Base-by-base conservation (phyloP, 2,797 vertebrate species). In the Numenius phaeopus region DNA sequence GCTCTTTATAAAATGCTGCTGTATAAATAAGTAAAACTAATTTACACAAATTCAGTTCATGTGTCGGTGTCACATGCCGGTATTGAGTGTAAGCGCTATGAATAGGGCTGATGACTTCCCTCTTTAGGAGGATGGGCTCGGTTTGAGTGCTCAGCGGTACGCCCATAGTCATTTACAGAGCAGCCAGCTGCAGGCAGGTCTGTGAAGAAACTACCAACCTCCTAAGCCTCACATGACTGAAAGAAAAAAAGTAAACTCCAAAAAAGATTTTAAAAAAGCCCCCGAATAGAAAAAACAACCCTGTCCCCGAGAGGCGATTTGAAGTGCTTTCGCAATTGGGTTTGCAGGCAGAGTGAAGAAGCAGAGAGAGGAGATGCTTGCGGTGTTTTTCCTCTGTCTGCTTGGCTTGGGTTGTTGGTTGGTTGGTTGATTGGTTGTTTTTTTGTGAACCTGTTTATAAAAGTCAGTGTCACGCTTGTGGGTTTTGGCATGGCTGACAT, bases 51-150 rank as follows among this genome's bases (percentile, higher is more conserved):
- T 75, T 73, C 72, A 40, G 91, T 67, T 70, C 0, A 4, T 62
- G 49, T 32, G 32, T 80, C 3, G 6, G 76, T 89, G 78, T 94
- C 92, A 89, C 84, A 50, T 71, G 61, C 21, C 1, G 1, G 67
- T 67, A 50, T 19, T 1, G 8, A 87, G 59, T 49, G 78, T 47
- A 50, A 58, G 37, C 5, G 10, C 79, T 91, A 71, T 89, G 87
- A 94, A 86, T 90, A 71, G 69, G 61, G 82, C 75, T 75, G 87
- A 89, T 87, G 75, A 92, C 47, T 97, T 92, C 87, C 92, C 32
- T 91, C 52, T 67, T 79, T 5, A 23, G 44, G 42, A 76, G 78
- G 39, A 77, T 4, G 20, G 67, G 65, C 77, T 92, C 0, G 0
- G 23, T 49, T 85, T 0, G 2, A 66, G 64, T 7, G 65, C 69